Base-by-base conservation (phyloP, 2,888 invertebrate species). In the Caenorhabditis auriculariae region DNA sequence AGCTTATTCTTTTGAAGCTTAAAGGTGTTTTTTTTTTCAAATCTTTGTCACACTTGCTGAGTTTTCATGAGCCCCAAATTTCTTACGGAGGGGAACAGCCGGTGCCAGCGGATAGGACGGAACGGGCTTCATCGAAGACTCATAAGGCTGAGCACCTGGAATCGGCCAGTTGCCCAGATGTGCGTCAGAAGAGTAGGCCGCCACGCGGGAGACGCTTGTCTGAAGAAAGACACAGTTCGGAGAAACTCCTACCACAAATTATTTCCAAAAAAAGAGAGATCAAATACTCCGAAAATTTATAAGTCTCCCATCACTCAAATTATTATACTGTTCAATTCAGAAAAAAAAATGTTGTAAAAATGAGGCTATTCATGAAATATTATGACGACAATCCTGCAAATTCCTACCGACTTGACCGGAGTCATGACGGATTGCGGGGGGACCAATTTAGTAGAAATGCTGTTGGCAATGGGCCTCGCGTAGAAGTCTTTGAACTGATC, bases 161-260 rank as follows among this genome's bases (percentile, higher is more conserved):
- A 73, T 73, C 4, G 73, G 73, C 73, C 73, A 73, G 37, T 73
- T 73, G 2, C 73, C 73, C 24, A 73, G 67, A 41, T 64, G 68
- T 7, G 54, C 45, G 21, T 71, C 69, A 23, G 66, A 44, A 0
- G 71, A 67, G 27, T 61, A 58, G 0, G 69, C 68, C 21, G 67
- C 41, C 2, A 66, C 58, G 58, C 59, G 61, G 3, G 44, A 56
- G 9, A 64, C 64, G 47, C 57, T 57, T 1, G 56, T 55, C 59
- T 67, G 55, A 38, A 56, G 48, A 24, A 9, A 15, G 15, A 48
- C 27, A 29, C n/a, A n/a, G n/a, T n/a, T n/a, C n/a, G n/a, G n/a
- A n/a, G n/a, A n/a, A n/a, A n/a, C n/a, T n/a, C n/a, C n/a, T n/a
- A n/a, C n/a, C n/a, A n/a, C n/a, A n/a, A n/a, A n/a, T n/a, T n/a